phyloP scores from a whole-genome alignment of 2,113 vertebrate species.

The Pygoscelis antarcticus region DNA sequence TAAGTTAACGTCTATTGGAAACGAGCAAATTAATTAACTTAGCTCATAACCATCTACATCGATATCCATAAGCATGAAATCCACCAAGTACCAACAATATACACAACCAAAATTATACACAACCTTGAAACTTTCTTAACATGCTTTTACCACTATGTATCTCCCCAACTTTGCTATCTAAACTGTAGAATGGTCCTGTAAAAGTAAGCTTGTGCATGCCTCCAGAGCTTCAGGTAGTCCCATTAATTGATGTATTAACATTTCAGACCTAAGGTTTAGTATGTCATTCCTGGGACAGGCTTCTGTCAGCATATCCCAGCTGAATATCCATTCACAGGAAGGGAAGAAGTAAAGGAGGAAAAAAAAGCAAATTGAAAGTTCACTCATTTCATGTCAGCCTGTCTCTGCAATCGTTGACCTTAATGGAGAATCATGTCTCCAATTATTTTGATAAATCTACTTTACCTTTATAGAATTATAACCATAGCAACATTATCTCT shows the following conservation, averaged over 20 bases:
- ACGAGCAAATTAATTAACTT: not conserved
- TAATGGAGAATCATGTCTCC: constrained; percentile 59
- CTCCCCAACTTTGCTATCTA: not conserved
- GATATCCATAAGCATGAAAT: not conserved
- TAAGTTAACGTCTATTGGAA: not conserved
- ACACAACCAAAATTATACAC: not conserved
- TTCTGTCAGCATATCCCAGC: not conserved
- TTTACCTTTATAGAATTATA: constrained; percentile 69
- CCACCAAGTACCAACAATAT: not conserved
- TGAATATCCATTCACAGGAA: not conserved
- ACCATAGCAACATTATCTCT: constrained; percentile 62
- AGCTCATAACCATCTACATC: not conserved
- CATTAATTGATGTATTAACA: constrained; percentile 25
- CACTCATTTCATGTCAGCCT: constrained; percentile 44
- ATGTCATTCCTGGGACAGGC: not conserved
- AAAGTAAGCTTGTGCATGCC: not conserved
- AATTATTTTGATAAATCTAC: constrained; percentile 73
- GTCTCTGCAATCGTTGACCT: constrained; percentile 32
- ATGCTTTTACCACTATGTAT: not conserved
- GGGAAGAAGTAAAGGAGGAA: not conserved
- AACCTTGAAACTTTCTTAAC: not conserved
- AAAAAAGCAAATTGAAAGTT: constrained; percentile 48
- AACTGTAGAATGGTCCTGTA: not conserved
- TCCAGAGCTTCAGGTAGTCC: not conserved
- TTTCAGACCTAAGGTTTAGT: constrained; percentile 26